These are phyloP conservation scores for Branchinecta sandiegonensis DNA, from an alignment of 2,888 invertebrate genomes.

Conservation along the genomic window DNA sequence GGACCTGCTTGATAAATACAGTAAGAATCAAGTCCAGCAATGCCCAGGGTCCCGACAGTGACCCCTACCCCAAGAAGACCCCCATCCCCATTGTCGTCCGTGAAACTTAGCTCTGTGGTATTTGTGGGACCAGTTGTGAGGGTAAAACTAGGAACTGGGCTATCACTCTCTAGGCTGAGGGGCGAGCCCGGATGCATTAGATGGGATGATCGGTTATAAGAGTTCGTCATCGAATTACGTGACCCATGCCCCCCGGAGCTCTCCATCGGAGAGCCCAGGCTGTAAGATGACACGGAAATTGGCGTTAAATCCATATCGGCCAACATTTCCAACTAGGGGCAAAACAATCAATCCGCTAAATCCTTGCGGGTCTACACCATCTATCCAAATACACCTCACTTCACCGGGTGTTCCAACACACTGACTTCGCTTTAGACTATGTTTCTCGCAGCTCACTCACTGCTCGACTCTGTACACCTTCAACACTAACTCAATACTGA, in stretches of 20 bases:
- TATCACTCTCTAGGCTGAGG: background rate
- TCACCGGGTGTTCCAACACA: too few relatives aligned
- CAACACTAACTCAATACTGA: too few relatives aligned
- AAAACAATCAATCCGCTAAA: background rate
- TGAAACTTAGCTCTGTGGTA: constrained; percentile 10
- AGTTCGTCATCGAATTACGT: background rate
- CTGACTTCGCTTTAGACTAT: too few relatives aligned
- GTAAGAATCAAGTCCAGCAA: constrained; percentile 24
- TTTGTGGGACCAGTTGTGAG: background rate
- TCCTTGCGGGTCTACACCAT: too few relatives aligned
- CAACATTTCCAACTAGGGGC: background rate
- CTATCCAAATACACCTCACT: too few relatives aligned
- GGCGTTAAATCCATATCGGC: constrained; percentile 11
- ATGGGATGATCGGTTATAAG: background rate
- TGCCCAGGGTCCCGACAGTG: constrained; percentile 25
- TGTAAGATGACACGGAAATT: constrained; percentile 12
- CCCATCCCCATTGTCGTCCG: constrained; percentile 18
- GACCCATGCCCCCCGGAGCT: constrained; percentile 6
- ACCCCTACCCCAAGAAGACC: constrained; percentile 26
- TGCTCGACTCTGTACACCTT: too few relatives aligned
- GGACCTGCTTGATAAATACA: constrained; percentile 21
- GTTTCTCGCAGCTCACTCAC: too few relatives aligned
- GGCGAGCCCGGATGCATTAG: constrained; percentile 3
- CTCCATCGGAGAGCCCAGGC: background rate
- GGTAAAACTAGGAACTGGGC: background rate